phyloP scores from a whole-genome alignment of 2,797 vertebrate genomes.

The Morelia viridis region DNA sequence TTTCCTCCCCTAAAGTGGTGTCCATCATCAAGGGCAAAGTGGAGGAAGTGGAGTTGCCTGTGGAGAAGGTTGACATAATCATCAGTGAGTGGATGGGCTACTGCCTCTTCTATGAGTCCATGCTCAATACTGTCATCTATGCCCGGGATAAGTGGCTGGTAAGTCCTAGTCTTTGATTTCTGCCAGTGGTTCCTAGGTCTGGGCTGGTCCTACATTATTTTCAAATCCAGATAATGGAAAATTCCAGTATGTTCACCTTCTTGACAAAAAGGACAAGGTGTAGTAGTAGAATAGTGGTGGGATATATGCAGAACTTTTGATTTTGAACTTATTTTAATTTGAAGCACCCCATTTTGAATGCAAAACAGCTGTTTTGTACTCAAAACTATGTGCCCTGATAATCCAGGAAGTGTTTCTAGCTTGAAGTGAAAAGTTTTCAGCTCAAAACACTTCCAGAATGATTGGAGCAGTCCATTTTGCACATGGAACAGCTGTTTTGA shows the following conservation, averaged over 20 bases:
- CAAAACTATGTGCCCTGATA: background rate
- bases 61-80: conserved; percentile 91
- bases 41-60: conserved; percentile 89
- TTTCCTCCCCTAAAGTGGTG: conserved; percentile 77
- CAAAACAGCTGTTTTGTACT: background rate
- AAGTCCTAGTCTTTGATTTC: conserved; percentile 36
- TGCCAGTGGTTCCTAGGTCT: background rate
- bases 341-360: background rate
- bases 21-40: conserved; percentile 96
- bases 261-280: background rate
- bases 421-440: background rate
- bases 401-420: background rate
- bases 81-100: conserved; percentile 98
- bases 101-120: conserved; percentile 93
- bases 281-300: background rate
- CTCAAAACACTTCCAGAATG: background rate
- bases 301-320: background rate
- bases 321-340: background rate
- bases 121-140: conserved; percentile 93
- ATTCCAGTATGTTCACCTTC: background rate
- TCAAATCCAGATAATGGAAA: background rate
- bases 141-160: conserved; percentile 96
- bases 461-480: background rate
- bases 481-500: background rate
- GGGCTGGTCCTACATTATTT: too few relatives aligned